Percentiles rank a stretch among this genome's conserved stretches.
Evolutionary conservation across 2,888 invertebrate species (phyloP).

Genomic region (Galeruca laticollis): DNA sequence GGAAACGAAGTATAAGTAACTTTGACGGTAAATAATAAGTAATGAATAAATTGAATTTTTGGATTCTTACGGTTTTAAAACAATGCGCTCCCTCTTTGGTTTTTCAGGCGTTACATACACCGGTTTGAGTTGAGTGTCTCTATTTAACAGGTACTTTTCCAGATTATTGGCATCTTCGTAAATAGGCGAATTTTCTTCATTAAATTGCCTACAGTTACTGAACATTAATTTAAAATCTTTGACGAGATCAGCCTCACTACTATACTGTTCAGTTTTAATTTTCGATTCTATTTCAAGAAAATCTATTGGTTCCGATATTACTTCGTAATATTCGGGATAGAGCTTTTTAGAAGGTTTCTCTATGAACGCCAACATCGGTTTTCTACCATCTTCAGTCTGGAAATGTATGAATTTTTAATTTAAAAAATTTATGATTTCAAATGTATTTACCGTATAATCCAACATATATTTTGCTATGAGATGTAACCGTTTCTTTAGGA

Average conservation of each 20-base stretch:
- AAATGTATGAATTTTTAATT: constrained; percentile 48
- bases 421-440: neutral
- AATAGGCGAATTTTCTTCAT: constrained; percentile 95
- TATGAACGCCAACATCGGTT: constrained; percentile 93
- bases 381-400: constrained; percentile 81
- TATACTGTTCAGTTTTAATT: constrained; percentile 88
- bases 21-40: too few species aligned
- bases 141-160: constrained; percentile 86
- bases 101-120: constrained; percentile 63
- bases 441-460: constrained; percentile 72
- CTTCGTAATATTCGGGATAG: constrained; percentile 95
- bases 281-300: constrained; percentile 93
- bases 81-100: constrained; percentile 66
- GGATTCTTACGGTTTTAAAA: constrained; percentile 63
- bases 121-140: constrained; percentile 78
- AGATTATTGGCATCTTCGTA: constrained; percentile 93
- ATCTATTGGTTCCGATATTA: constrained; percentile 94
- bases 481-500: constrained; percentile 84
- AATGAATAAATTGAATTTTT: neutral
- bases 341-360: constrained; percentile 95
- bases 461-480: constrained; percentile 81
- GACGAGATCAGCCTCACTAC: constrained; percentile 85
- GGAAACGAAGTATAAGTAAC: too few species aligned
- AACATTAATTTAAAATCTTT: constrained; percentile 95
- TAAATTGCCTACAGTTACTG: constrained; percentile 95